Conservation (phyloP, 1,140 invertebrate genomes). For the Anagrus nilaparvatae region DNA sequence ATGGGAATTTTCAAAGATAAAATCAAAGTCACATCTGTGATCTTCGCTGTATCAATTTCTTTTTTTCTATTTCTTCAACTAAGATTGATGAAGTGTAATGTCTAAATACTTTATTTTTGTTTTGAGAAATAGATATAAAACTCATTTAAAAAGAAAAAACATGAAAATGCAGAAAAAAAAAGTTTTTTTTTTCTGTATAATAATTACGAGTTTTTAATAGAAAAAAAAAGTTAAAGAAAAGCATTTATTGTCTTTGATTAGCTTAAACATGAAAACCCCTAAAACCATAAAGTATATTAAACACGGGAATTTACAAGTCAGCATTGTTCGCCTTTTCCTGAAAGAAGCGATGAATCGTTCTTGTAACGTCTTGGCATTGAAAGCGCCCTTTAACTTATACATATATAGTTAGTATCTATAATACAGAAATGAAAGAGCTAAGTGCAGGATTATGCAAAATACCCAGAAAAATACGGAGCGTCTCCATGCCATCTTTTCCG, state of each 20-base stretch:
- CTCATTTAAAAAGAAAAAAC: too few relatives aligned
- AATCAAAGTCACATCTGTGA: constrained; percentile 40
- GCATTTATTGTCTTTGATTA: too few relatives aligned
- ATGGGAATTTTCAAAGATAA: constrained; percentile 28
- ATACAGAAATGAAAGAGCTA: constrained; percentile 42
- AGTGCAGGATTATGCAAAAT: constrained; percentile 46
- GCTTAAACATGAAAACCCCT: too few relatives aligned
- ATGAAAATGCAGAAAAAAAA: too few relatives aligned
- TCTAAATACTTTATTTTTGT: too few relatives aligned
- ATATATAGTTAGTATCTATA: too few relatives aligned
- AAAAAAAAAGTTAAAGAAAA: too few relatives aligned
- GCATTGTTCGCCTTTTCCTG: constrained; percentile 16
- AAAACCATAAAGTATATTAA: too few relatives aligned
- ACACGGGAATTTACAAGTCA: constrained; percentile 13
- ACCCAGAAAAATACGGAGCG: constrained; percentile 46
- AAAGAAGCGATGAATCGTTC: constrained; percentile 8
- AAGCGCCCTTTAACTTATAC: too few relatives aligned
- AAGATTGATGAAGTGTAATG: constrained; percentile 16
- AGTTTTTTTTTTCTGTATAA: too few relatives aligned
- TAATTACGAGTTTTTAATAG: too few relatives aligned
- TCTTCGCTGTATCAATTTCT: constrained; percentile 14
- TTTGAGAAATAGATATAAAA: too few relatives aligned
- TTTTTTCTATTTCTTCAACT: not conserved
- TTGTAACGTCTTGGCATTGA: constrained; percentile 11
- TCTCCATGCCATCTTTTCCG: constrained; percentile 46